phyloP scores from a whole-genome alignment of 2,113 vertebrate species.

The Alethe diademata region DNA sequence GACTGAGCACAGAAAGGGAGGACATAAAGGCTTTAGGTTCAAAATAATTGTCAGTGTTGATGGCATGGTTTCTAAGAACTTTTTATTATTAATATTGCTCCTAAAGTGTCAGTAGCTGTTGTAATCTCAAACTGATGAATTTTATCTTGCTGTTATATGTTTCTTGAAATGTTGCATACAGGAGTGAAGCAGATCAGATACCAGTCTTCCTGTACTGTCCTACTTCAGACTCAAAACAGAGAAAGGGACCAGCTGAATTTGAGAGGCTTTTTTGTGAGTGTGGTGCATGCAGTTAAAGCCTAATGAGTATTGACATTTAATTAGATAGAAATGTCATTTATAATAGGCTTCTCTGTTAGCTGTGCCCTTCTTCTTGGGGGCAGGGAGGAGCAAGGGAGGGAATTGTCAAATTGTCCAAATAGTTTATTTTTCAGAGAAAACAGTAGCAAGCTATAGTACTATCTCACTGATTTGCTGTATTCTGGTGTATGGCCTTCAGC shows the following conservation, averaged over 20 bases:
- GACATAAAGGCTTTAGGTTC: neutral
- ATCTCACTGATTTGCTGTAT: neutral
- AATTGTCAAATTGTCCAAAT: neutral
- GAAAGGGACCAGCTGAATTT: conserved; percentile 70
- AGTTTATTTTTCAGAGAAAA: neutral
- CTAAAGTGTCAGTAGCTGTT: neutral
- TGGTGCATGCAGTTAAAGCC: neutral
- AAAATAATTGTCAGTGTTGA: neutral
- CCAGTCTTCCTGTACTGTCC: neutral
- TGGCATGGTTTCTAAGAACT: neutral
- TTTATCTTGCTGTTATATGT: neutral
- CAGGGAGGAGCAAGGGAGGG: neutral
- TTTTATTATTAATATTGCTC: neutral
- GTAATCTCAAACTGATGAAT: neutral
- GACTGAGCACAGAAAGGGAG: neutral
- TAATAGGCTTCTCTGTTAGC: neutral
- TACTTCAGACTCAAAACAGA: conserved; percentile 48
- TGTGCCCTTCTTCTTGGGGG: neutral
- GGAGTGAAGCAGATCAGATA: neutral
- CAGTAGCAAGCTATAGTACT: neutral
- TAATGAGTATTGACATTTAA: neutral
- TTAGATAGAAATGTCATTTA: neutral
- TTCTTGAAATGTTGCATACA: neutral
- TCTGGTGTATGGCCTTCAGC: neutral
- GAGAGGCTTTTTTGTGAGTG: conserved; percentile 33